Conservation (phyloP, 2,888 invertebrate genomes). For the Pocota personata region DNA sequence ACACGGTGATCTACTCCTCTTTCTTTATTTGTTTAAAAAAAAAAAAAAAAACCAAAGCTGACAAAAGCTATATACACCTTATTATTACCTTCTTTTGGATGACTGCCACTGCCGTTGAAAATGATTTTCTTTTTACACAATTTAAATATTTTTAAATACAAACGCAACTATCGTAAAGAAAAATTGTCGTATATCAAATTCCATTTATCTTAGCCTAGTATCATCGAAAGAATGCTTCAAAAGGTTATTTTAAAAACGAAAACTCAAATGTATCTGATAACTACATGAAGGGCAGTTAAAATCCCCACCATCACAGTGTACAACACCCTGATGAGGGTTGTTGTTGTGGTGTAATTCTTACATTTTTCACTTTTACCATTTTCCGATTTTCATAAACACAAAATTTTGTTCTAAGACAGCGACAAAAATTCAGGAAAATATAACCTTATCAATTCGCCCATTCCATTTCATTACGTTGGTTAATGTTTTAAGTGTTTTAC, state of each 20-base stretch:
- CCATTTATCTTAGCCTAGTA: not conserved
- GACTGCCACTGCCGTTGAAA: too few species aligned
- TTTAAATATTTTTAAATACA: not conserved
- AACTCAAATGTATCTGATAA: slow-evolving; percentile 25
- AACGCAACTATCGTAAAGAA: not conserved
- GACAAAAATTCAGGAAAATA: slow-evolving; percentile 63
- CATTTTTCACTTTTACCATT: slow-evolving; percentile 59
- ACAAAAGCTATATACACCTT: too few species aligned
- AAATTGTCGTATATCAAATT: not conserved
- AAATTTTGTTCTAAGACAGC: slow-evolving; percentile 39
- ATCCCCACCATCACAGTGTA: not conserved
- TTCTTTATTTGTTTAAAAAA: too few species aligned
- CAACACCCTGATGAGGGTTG: slow-evolving; percentile 24
- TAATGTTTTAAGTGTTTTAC: slow-evolving; percentile 71
- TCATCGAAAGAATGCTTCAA: not conserved
- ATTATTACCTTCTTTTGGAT: too few species aligned
- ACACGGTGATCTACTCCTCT: too few species aligned
- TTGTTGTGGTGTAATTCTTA: slow-evolving; percentile 5
- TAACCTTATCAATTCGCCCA: slow-evolving; percentile 70
- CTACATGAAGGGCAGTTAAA: slow-evolving; percentile 38
- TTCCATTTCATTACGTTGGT: slow-evolving; percentile 71
- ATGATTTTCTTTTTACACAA: not conserved
- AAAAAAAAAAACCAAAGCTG: too few species aligned
- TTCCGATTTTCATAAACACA: slow-evolving; percentile 70
- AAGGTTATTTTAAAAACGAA: not conserved